Conservation (phyloP, 2,113 vertebrate genomes). For the Suncus etruscus region DNA sequence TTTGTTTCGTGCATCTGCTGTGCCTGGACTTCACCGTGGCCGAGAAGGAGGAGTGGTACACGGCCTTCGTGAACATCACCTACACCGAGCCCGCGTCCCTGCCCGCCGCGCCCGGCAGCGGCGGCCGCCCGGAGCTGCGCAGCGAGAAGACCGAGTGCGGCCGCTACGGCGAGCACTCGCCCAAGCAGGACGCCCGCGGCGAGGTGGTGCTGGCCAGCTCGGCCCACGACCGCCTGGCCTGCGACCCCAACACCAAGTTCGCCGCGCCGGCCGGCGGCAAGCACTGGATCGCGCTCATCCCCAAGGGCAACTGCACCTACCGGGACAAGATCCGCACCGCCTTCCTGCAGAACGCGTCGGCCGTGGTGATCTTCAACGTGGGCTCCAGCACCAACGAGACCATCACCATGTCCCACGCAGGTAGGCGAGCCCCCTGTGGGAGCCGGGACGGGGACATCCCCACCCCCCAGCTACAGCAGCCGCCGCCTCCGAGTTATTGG, state of each 20-base stretch:
- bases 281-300: conserved; percentile 95
- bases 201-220: conserved; percentile 90
- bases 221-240: conserved; percentile 91
- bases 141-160: conserved; percentile 97
- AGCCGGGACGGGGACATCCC: neutral
- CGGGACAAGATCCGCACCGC: conserved; percentile 95
- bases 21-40: conserved; percentile 98
- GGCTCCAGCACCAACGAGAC: conserved; percentile 95
- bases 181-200: conserved; percentile 95
- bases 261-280: conserved; percentile 84
- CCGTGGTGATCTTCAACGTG: conserved; percentile 96
- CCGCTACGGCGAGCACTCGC: conserved; percentile 97
- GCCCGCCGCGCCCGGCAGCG: neutral
- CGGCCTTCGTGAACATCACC: conserved; percentile 98
- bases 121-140: conserved; percentile 85
- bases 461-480: too few relatives aligned
- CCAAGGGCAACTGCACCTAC: conserved; percentile 95
- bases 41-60: conserved; percentile 99
- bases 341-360: conserved; percentile 94
- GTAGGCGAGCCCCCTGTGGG: conserved; percentile 80
- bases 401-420: conserved; percentile 96
- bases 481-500: too few relatives aligned
- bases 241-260: conserved; percentile 93
- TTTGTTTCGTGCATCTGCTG: conserved; percentile 97
- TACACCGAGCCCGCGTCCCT: conserved; percentile 90